Base-by-base conservation (phyloP, 1,140 invertebrate genomes). In the Tyrophagus putrescentiae region DNA sequence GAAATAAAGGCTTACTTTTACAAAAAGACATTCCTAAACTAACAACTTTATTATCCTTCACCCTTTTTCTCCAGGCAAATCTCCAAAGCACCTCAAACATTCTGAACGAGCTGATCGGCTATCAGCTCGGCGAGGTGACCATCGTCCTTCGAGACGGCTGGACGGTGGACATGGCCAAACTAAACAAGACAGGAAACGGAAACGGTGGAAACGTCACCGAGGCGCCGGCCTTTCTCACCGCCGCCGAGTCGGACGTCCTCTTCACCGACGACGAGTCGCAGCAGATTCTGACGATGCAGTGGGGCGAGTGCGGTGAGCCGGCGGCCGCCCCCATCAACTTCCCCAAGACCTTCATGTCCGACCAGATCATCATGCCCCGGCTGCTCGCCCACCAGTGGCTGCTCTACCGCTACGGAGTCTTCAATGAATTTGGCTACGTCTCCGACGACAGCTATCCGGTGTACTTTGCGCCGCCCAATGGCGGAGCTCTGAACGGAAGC, bases 341-440 rank as follows among this genome's bases (percentile, higher is more conserved):
- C 11, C 27, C 57, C 27, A 59, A 31, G 21, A 6, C 5, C 27
- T 23, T 23, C 25, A 28, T 44, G 16, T 27, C 3, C 6, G 6
- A 16, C 13, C 44, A n/a, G 36, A 45, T 27, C 16, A 21, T 42
- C 33, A 27, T 4, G 79, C n/a, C 71, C n/a, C 71, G 74, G 59
- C 68, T 72, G 18, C 68, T 83, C 16, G 73, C 80, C 1, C 78
- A 76, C 61, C 77, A 83, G 66, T 84, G 80, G 73, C 77, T 78
- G 1, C 80, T 78, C 67, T 81, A 79, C 65, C 75, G 81, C 0
- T 84, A 81, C 70, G 82, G 82, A 21, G 78, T 84, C 1, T 84
- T 83, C 68, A 79, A 82, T 62, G 80, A 82, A 71, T 74, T 78
- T 59, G 79, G 80, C 2, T 79, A 76, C 62, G 64, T 70, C 23